Conservation (phyloP, 2,888 invertebrate genomes). For the Autographa pulchrina region DNA sequence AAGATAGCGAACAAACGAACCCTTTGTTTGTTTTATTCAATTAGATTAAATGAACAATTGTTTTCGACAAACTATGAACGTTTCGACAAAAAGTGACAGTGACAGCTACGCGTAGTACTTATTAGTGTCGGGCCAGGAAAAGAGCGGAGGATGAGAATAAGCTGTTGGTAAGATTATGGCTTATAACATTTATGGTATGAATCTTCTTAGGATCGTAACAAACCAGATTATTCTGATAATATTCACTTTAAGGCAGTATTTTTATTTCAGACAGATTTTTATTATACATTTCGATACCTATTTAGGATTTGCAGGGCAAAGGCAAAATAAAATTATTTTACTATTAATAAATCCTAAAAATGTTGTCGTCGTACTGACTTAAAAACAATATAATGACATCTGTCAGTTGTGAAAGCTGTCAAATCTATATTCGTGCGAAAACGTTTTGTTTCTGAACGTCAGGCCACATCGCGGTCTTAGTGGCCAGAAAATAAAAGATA, state of each 20-base stretch:
- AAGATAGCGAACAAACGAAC: slow-evolving; percentile 37
- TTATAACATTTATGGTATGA: background rate
- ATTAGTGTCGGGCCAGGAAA: slow-evolving; percentile 29
- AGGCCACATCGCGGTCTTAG: slow-evolving; percentile 24
- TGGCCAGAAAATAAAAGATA: slow-evolving; percentile 55
- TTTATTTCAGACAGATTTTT: background rate
- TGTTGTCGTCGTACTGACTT: no score
- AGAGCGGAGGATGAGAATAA: background rate
- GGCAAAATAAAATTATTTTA: no score
- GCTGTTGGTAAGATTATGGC: background rate
- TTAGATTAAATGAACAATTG: slow-evolving; percentile 54
- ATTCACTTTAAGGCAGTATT: no score
- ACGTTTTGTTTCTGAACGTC: no score
- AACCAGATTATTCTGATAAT: no score
- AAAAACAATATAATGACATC: no score
- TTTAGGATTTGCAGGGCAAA: no score
- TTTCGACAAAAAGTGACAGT: slow-evolving; percentile 40
- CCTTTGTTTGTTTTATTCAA: slow-evolving; percentile 53
- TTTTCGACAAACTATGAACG: slow-evolving; percentile 40
- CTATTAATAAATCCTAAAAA: no score
- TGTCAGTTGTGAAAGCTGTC: no score
- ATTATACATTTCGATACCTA: no score
- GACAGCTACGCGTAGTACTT: slow-evolving; percentile 21
- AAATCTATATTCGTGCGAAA: no score
- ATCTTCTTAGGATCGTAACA: background rate